Evolutionary conservation across 1,140 invertebrate species (phyloP), one percentile per base, ranked within the genome.

Genomic region (Drosophila virilis): DNA sequence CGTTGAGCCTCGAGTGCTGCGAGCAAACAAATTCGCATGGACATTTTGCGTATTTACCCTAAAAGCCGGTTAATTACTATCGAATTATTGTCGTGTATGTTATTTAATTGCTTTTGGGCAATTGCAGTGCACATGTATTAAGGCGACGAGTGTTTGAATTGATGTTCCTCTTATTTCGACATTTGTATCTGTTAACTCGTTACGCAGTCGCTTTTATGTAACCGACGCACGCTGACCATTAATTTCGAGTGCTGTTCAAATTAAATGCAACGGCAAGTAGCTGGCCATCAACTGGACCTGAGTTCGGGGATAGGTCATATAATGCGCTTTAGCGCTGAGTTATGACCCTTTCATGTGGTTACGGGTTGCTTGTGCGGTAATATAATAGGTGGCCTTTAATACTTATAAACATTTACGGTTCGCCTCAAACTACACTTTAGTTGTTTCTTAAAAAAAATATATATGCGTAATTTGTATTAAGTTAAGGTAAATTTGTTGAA

Each of bases 111-210:
- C 42, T 57, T 55, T 1, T 45, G 62, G 72, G 68, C 50, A 54
- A 73, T 70, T 80, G 78, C 61, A 80, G 77, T 80, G 72, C 62
- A 76, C 71, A 74, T 59, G 71, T 77, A 28, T 76, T 80, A 79
- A 67, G 60, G 57, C 60, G 46, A 37, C 40, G 32, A 55, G 55
- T 40, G 54, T 43, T 61, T n/a, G 8, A 38, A 13, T 42, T 62
- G 43, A 48, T 13, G 35, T 40, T 59, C 8, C 38, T 38, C 45
- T 64, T 69, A 40, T 57, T 45, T 68, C 42, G 54, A 28, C 68
- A 54, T 68, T 60, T 59, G 54, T 50, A 58, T 77, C 60, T 70
- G 28, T 46, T 42, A 38, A 28, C 33, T 32, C 35, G 32, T 33
- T 61, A n/a, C 46, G 46, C 61, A 51, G 58, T 42, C 67, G 57